Percentiles rank a stretch among this genome's conserved stretches.
These are phyloP conservation scores for Allygus modestus DNA, from an alignment of 2,888 invertebrate genomes.

Conservation along the genomic window DNA sequence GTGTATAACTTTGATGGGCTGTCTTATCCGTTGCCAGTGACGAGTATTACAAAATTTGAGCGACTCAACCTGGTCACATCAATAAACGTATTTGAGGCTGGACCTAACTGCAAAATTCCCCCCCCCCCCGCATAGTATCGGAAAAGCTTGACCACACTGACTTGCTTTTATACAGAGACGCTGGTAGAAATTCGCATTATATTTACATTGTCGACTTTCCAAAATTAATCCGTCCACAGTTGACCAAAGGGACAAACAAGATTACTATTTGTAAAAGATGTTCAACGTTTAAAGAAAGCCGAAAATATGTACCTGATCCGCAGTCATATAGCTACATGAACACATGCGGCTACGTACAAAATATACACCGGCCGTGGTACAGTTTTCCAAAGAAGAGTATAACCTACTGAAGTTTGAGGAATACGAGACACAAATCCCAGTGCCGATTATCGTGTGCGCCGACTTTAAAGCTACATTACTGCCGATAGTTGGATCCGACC, in stretches of 20 bases:
- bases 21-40: background rate
- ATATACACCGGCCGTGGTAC: background rate
- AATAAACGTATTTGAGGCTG: background rate
- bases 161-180: background rate
- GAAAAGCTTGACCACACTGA: background rate
- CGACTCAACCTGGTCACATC: background rate
- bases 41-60: background rate
- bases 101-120: background rate
- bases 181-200: background rate
- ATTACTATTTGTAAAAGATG: conserved; percentile 15
- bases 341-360: background rate
- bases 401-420: background rate
- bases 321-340: background rate
- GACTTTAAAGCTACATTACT: background rate
- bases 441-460: background rate
- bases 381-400: background rate
- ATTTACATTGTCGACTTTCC: background rate
- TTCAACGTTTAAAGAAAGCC: background rate
- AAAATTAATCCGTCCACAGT: background rate
- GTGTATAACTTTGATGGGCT: conserved; percentile 13
- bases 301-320: background rate
- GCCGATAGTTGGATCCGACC: background rate
- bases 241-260: background rate
- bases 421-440: background rate
- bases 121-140: background rate